Evolutionary conservation across 2,888 invertebrate species (phyloP).

Genomic region (Venusia cambrica): DNA sequence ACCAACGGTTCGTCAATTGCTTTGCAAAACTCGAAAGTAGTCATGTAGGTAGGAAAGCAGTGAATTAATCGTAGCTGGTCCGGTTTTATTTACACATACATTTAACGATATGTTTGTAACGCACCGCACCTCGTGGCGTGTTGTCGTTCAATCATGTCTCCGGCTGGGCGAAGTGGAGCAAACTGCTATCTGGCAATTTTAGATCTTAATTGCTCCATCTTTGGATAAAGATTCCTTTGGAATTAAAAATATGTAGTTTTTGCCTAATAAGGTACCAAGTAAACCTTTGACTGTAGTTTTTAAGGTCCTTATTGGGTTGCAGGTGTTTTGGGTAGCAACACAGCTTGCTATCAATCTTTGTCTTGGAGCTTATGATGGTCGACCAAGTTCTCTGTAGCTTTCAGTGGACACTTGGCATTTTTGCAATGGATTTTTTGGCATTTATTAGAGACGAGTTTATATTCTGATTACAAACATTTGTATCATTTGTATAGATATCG

Average conservation of each 20-base stretch:
- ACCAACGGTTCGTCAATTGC: constrained; percentile 12
- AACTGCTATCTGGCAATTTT: constrained; percentile 22
- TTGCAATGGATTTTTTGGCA: constrained; percentile 35
- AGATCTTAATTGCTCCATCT: constrained; percentile 26
- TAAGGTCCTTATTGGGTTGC: constrained; percentile 37
- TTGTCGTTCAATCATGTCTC: constrained; percentile 40
- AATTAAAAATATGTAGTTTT: constrained; percentile 23
- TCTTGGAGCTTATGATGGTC: constrained; percentile 41
- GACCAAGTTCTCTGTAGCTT: constrained; percentile 45
- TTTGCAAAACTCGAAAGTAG: constrained; percentile 16
- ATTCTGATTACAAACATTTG: too few species aligned
- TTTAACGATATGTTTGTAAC: constrained; percentile 42
- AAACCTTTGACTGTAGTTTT: constrained; percentile 31
- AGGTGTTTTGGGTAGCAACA: constrained; percentile 43
- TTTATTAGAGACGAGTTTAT: constrained; percentile 39
- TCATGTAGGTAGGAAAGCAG: too few species aligned
- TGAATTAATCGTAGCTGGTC: constrained; percentile 13
- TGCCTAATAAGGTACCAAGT: constrained; percentile 21
- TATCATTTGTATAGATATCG: too few species aligned
- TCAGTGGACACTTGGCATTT: constrained; percentile 39
- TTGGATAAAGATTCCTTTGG: constrained; percentile 36
- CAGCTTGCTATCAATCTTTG: constrained; percentile 46
- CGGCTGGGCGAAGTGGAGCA: constrained; percentile 38
- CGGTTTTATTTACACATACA: constrained; percentile 40
- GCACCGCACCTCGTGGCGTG: constrained; percentile 35